Base-by-base conservation (phyloP, 2,888 invertebrate genomes). In the Choreutis nemorana region DNA sequence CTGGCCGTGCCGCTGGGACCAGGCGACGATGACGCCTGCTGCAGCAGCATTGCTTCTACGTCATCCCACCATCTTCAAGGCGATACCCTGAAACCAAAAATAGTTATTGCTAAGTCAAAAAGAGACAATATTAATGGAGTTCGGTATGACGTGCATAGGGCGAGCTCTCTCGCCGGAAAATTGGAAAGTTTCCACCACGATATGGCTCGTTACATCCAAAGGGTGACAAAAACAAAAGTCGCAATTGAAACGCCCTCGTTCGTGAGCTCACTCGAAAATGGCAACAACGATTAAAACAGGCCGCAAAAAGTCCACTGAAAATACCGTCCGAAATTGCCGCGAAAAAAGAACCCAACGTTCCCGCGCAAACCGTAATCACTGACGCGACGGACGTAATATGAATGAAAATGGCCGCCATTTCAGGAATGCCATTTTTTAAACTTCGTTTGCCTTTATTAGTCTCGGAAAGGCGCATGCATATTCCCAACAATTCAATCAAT, bases 1-100 rank as follows among this genome's bases (percentile, higher is more conserved):
- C 71, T 73, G 52, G 71, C 68, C 56, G 71, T 66, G 65, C 73
- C 73, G 63, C 77, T 75, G 60, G 75, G 70, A 57, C 77, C 77
- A 54, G 75, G 75, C 55, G 71, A 68, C 52, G 68, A 55, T 34
- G 71, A 65, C 51, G 65, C 65, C 73, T 77, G 77, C 66, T 77
- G 77, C 59, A 78, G 68, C 65, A 78, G 73, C 77, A 77, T 78
- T 41, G 60, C 68, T 61, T 54, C 64, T 56, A 67, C 61, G 57
- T 77, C 75, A 77, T 70, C 64, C 63, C 60, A 57, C 50, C 67
- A 72, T 71, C 27, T 44, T 60, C 25, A 31, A 44, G 31, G 35
- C 45, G n/a, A n/a, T n/a, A n/a, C n/a, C n/a, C n/a, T n/a, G n/a
- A n/a, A n/a, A n/a, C 41, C 23, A 54, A 30, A 32, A 28, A 39